phyloP scores from a whole-genome alignment of 2,797 vertebrate genomes.

The Streptopelia turtur region DNA sequence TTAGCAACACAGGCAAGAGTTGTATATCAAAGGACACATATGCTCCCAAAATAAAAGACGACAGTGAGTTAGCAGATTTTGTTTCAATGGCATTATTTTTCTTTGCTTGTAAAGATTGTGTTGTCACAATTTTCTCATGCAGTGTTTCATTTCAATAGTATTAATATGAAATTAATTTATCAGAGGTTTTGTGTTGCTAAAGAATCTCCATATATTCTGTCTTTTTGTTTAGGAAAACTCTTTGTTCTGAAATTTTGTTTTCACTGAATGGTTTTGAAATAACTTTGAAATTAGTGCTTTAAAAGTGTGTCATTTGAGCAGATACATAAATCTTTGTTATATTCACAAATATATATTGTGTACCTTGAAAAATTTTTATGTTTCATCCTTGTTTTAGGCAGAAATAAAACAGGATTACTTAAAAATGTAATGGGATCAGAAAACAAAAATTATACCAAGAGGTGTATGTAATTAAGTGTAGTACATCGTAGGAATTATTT shows the following conservation, averaged over 20 bases:
- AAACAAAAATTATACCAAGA: background rate
- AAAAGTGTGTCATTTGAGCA: background rate
- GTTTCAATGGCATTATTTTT: background rate
- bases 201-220: background rate
- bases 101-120: background rate
- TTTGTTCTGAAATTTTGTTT: background rate
- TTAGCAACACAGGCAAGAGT: background rate
- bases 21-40: background rate
- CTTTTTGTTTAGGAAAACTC: background rate
- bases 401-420: background rate
- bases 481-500: background rate
- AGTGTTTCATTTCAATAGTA: background rate
- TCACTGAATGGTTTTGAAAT: background rate
- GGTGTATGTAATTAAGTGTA: background rate
- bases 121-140: background rate
- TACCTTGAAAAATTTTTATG: background rate
- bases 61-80: background rate
- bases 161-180: background rate
- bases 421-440: background rate
- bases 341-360: background rate
- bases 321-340: background rate
- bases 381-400: background rate
- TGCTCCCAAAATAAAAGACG: background rate
- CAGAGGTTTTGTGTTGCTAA: rapidly evolving
- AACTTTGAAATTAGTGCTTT: background rate